Conservation (phyloP, 1,140 invertebrate genomes). For the Thrips palmi region DNA sequence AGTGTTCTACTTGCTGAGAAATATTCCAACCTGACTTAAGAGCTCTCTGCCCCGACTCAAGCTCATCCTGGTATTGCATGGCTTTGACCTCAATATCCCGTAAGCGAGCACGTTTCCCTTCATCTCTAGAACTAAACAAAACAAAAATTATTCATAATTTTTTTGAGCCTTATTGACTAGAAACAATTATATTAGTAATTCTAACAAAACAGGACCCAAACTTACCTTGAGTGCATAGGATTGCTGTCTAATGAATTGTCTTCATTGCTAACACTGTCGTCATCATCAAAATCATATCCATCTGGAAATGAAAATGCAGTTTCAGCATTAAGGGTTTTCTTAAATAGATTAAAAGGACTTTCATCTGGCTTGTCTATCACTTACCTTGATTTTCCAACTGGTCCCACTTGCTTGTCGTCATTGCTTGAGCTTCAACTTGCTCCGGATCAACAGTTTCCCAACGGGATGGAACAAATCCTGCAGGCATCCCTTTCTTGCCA, state of each 20-base stretch:
- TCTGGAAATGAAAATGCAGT: conserved; percentile 16
- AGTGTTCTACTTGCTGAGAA: conserved; percentile 74
- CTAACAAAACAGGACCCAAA: no score
- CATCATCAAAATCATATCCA: conserved; percentile 8
- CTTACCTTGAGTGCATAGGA: no score
- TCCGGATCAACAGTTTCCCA: conserved; percentile 92
- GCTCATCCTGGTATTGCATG: conserved; percentile 88
- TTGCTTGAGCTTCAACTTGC: conserved; percentile 66
- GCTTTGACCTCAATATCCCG: conserved; percentile 89
- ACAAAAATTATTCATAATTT: conserved; percentile 2
- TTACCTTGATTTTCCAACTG: conserved; percentile 31
- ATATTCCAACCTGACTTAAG: conserved; percentile 62
- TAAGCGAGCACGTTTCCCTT: conserved; percentile 61
- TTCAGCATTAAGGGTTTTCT: no score
- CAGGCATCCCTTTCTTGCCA: conserved; percentile 22
- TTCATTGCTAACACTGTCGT: conserved; percentile 12
- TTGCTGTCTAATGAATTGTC: no score
- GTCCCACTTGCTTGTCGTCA: conserved; percentile 81
- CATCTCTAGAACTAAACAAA: conserved; percentile 32
- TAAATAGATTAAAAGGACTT: no score
- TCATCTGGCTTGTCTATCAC: conserved; percentile 21
- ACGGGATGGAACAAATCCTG: conserved; percentile 69
- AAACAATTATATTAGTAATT: neutral
- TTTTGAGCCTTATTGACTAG: neutral
- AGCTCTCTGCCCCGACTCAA: conserved; percentile 65